Evolutionary conservation across 2,888 invertebrate genomes (phyloP).

Genomic region (Dynastes maya): DNA sequence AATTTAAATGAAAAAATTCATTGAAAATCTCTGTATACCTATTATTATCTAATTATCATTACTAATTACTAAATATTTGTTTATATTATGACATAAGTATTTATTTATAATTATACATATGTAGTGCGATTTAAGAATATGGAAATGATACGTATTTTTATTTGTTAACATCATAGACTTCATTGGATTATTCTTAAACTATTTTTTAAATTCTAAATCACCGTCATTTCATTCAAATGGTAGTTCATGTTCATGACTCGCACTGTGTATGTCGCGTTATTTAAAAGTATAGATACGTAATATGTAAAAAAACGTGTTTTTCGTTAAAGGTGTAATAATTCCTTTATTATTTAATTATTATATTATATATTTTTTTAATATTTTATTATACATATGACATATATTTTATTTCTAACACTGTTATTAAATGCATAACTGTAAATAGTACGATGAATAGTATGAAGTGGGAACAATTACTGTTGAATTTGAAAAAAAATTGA

Average conservation of each 20-base stretch:
- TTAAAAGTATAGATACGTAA: neutral
- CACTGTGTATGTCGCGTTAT: neutral
- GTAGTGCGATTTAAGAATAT: slow-evolving; percentile 24
- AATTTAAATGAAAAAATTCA: no score
- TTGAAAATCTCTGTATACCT: no score
- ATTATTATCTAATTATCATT: no score
- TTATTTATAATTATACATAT: slow-evolving; percentile 40
- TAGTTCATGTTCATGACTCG: neutral
- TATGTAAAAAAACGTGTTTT: neutral
- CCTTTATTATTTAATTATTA: neutral
- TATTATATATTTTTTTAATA: slow-evolving; percentile 20
- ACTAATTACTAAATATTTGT: neutral
- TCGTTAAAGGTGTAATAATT: no score
- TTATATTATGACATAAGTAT: slow-evolving; percentile 32
- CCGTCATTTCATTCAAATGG: no score
- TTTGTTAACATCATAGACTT: no score
- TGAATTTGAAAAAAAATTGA: slow-evolving; percentile 52
- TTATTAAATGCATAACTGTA: slow-evolving; percentile 47
- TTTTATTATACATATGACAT: slow-evolving; percentile 11
- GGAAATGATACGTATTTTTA: neutral
- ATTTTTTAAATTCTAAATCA: no score
- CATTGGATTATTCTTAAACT: no score
- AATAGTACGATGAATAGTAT: slow-evolving; percentile 50
- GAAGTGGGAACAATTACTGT: slow-evolving; percentile 57
- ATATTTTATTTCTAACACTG: slow-evolving; percentile 47